Percentiles rank a stretch among this genome's conserved stretches.
phyloP scores from a whole-genome alignment of 2,888 invertebrate species.

The Macrosiphum euphorbiae region DNA sequence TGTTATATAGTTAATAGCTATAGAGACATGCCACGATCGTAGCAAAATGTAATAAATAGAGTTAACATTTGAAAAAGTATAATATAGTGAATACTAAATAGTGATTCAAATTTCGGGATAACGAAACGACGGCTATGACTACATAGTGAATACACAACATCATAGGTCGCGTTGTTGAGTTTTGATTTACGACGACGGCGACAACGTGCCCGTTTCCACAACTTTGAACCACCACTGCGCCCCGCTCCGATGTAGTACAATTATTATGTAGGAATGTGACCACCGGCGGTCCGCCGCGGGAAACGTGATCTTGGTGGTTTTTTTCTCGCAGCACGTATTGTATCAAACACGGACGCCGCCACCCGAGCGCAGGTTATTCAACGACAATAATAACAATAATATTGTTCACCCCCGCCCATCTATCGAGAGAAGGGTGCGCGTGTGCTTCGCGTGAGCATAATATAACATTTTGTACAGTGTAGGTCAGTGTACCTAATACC shows the following conservation, averaged over 20 bases:
- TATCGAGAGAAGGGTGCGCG: not conserved
- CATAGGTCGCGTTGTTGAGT: not conserved
- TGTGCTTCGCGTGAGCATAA: not conserved
- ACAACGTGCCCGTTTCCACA: conserved; percentile 37
- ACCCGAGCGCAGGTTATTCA: not conserved
- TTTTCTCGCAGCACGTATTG: conserved; percentile 25
- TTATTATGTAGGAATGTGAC: conserved; percentile 53
- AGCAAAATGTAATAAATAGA: not conserved
- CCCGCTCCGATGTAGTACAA: not conserved
- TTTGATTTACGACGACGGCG: not conserved
- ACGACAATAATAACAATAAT: conserved; percentile 29
- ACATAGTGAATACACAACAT: not conserved
- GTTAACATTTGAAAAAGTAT: not conserved
- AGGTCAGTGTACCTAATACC: too few relatives aligned
- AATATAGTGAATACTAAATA: not conserved
- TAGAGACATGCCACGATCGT: not conserved
- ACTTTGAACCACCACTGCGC: conserved; percentile 1
- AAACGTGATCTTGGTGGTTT: conserved; percentile 35
- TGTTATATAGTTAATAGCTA: not conserved
- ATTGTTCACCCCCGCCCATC: not conserved
- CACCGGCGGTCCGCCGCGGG: not conserved
- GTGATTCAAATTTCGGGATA: not conserved
- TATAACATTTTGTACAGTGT: not conserved
- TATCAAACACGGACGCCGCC: conserved; percentile 31
- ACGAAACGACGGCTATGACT: too few relatives aligned